Conservation (phyloP, 1,140 invertebrate genomes). For the Arion vulgaris region DNA sequence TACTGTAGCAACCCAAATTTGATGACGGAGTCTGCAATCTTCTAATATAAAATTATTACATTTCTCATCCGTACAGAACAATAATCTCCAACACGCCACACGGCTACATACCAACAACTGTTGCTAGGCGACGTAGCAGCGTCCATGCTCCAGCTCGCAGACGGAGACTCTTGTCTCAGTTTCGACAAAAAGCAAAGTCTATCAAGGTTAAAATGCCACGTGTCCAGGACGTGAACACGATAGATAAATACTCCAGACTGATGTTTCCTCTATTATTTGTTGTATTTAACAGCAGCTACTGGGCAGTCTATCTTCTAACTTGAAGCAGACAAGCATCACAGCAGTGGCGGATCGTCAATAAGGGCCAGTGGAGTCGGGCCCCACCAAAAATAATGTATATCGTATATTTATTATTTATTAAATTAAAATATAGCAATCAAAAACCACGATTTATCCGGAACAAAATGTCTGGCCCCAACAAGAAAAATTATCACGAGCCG, state of each 20-base stretch:
- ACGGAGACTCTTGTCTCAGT: constrained; percentile 63
- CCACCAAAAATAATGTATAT: no score
- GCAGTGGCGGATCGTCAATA: not conserved
- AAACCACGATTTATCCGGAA: no score
- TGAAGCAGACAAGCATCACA: constrained; percentile 28
- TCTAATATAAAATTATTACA: no score
- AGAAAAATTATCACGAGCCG: no score
- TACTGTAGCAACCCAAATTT: no score
- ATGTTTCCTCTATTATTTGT: constrained; percentile 95
- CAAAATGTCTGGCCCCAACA: no score
- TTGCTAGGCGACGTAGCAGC: constrained; percentile 56
- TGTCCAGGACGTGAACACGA: constrained; percentile 97
- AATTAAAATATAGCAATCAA: no score
- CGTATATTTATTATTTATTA: no score
- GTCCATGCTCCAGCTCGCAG: constrained; percentile 49
- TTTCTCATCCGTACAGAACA: not conserved
- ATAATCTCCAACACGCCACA: constrained; percentile 45
- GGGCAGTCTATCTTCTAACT: constrained; percentile 85
- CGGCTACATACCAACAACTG: constrained; percentile 55
- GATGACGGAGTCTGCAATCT: no score
- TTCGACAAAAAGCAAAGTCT: constrained; percentile 64
- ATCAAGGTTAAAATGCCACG: constrained; percentile 81
- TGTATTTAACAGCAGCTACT: constrained; percentile 93
- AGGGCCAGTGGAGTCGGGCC: no score
- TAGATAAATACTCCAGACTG: constrained; percentile 95